These are phyloP conservation scores for Hetaerina americana DNA, from an alignment of 1,140 invertebrate genomes.

Conservation along the genomic window DNA sequence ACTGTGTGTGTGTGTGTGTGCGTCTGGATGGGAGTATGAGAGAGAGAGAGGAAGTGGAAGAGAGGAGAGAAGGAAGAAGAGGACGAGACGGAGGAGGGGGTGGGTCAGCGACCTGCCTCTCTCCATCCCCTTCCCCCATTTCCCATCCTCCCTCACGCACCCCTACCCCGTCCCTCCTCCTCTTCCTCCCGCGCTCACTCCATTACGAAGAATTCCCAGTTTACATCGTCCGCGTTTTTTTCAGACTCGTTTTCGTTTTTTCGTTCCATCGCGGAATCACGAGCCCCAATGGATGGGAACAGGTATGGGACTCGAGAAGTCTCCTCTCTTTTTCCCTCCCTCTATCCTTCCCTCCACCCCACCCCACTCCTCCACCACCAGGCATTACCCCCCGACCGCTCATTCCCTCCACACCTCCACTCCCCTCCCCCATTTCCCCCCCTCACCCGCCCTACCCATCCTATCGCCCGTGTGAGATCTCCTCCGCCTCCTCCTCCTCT, in stretches of 20 bases:
- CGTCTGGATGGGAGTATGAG: too few relatives aligned
- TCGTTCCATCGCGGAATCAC: background rate
- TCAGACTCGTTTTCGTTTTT: background rate
- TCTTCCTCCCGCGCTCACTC: background rate
- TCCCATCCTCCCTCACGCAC: background rate
- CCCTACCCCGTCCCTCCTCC: background rate
- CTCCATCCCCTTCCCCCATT: too few relatives aligned
- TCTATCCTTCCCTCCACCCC: background rate
- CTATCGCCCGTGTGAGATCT: too few relatives aligned
- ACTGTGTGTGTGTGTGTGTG: too few relatives aligned
- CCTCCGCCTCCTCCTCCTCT: too few relatives aligned
- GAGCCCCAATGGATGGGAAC: background rate
- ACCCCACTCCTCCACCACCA: background rate
- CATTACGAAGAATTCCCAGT: background rate
- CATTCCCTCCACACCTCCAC: background rate
- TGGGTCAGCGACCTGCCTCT: background rate
- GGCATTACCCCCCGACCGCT: background rate
- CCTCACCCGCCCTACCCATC: background rate
- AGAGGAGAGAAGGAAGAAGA: background rate
- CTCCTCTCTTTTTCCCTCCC: too few relatives aligned
- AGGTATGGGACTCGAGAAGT: too few relatives aligned
- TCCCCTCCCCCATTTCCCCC: background rate
- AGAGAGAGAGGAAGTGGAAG: too few relatives aligned
- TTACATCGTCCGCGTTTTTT: background rate
- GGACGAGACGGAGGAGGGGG: background rate